Percentiles rank a stretch among this genome's conserved stretches.
Evolutionary conservation across 1,140 invertebrate genomes (phyloP).

Genomic region (Dryas iulia): DNA sequence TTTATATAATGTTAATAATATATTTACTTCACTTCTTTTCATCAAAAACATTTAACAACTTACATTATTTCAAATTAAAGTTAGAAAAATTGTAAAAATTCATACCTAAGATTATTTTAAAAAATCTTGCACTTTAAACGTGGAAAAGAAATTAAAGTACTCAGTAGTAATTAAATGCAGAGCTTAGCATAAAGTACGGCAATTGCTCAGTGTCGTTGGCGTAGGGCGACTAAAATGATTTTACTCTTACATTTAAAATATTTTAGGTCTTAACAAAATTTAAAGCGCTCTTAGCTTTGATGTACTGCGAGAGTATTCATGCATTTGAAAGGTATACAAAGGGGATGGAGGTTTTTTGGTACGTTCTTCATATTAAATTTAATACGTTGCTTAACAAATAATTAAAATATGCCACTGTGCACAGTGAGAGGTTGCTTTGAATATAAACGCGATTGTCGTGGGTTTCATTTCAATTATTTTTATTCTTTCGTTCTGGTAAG

Average conservation of each 20-base stretch:
- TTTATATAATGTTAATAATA: too few relatives aligned
- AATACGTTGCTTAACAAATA: too few relatives aligned
- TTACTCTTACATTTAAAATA: slow-evolving; percentile 31
- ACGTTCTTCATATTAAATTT: not conserved
- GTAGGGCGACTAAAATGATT: slow-evolving; percentile 36
- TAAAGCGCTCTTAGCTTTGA: not conserved
- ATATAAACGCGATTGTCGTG: too few relatives aligned
- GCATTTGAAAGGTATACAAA: not conserved
- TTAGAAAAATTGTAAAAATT: not conserved
- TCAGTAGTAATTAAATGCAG: slow-evolving; percentile 65
- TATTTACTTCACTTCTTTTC: not conserved
- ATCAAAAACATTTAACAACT: not conserved
- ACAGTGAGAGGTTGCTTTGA: too few relatives aligned
- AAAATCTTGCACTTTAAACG: slow-evolving; percentile 46
- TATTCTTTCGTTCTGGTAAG: too few relatives aligned
- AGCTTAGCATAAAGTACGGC: slow-evolving; percentile 59
- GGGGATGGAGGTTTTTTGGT: not conserved
- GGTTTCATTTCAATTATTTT: too few relatives aligned
- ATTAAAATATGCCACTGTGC: too few relatives aligned
- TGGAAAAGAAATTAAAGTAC: slow-evolving; percentile 45
- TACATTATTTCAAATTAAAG: not conserved
- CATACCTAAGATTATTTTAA: slow-evolving; percentile 25
- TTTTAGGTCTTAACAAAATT: slow-evolving; percentile 7
- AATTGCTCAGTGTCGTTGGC: slow-evolving; percentile 58
- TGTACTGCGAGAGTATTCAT: not conserved